Evolutionary conservation across 2,888 invertebrate genomes (phyloP), one percentile per base, ranked within the genome.

Genomic region (Drosophila gaucha): DNA sequence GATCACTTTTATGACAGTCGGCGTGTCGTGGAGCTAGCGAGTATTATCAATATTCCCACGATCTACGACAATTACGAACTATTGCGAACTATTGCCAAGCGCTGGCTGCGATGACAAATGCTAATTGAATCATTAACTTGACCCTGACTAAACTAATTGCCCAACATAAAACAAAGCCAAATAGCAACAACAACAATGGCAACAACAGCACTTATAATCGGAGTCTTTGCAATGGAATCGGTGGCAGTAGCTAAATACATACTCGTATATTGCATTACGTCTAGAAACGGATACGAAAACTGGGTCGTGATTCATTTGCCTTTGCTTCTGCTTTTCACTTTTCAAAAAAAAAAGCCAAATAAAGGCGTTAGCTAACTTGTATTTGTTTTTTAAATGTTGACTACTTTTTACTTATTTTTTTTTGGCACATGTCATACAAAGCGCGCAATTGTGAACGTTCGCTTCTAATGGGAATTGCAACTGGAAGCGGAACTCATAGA

Each of bases 51-150:
- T 78, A 82, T 82, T 82, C 82, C 82, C 82, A 84, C 82, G 82
- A 82, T 82, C 82, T 75, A 69, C 22, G 82, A 68, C 82, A 82
- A 82, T 84, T 84, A 84, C 52, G 43, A 69, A 58, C 41, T 70
- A 38, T 47, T 64, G 68, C 63, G 51, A 56, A 51, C 44, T 28
- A 44, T 18, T 12, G 43, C 18, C 63, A 18, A 52, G 67, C 33
- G 57, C 59, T 33, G 44, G 18, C 33, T n/a, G 64, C 52, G 84
- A 80, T 82, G 82, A 84, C 84, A 82, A 82, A 82, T 82, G 82
- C 79, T 82, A 82, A 82, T 82, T 82, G 84, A 82, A 82, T 82
- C 84, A 82, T 82, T 82, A 79, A 80, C 77, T 62, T 82, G 84
- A 82, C 82, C 82, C 82, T 82, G 82, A 50, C 41, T 52, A 56